phyloP scores from a whole-genome alignment of 2,888 invertebrate genomes.

The Cactoblastis cactorum region DNA sequence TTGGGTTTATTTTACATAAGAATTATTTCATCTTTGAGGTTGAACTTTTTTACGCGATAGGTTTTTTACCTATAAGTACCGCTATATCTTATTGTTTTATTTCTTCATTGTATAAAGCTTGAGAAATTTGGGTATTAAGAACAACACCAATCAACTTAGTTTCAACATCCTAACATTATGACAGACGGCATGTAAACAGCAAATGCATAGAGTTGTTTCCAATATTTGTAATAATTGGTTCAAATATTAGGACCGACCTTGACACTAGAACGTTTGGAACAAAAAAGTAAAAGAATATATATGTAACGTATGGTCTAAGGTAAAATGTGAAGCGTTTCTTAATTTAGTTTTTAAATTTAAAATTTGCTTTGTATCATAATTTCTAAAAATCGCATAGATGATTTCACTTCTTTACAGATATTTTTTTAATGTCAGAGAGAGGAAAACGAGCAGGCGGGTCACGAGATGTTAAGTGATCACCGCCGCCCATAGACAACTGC shows the following conservation, averaged over 20 bases:
- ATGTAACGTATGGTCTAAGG: constrained; percentile 15
- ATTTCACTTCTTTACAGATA: no score
- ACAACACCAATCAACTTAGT: not conserved
- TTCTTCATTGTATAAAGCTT: no score
- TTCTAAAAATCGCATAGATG: no score
- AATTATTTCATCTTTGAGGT: no score
- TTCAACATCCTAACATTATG: not conserved
- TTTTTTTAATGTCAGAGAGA: no score
- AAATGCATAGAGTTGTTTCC: not conserved
- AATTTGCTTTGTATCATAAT: not conserved
- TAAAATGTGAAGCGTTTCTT: constrained; percentile 1
- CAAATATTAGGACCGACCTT: constrained; percentile 21
- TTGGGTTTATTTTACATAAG: no score
- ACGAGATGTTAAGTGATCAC: no score
- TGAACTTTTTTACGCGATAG: no score
- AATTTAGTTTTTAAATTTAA: not conserved
- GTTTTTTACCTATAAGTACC: not conserved
- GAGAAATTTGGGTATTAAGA: not conserved
- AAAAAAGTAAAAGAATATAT: constrained; percentile 9
- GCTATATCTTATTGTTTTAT: no score
- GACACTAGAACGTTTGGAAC: constrained; percentile 21
- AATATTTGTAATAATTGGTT: constrained; percentile 10
- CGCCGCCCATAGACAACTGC: no score
- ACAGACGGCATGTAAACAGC: constrained; percentile 2
- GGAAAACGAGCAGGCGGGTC: no score